Base-by-base conservation (phyloP, 2,888 invertebrate species). In the Cacoxenus indagator region DNA sequence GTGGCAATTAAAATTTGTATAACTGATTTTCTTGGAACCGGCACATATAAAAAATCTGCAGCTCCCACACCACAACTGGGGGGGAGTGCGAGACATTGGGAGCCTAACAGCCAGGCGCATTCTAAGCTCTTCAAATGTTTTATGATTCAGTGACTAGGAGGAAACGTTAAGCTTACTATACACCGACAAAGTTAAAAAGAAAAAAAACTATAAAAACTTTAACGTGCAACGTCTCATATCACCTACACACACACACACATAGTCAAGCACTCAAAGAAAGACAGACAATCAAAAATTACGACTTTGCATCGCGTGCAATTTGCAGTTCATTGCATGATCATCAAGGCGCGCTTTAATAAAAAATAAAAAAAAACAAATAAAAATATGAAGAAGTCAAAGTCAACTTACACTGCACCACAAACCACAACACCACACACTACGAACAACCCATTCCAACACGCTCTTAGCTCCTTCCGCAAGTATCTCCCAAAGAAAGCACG, bases 1-100 rank as follows among this genome's bases (percentile, higher is more conserved):
- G 78, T 79, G 73, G 80, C 80, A 80, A 80, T 80, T 80, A 80
- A 80, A 83, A 83, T 79, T 83, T 80, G 81, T 79, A 80, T 83
- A 82, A 70, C 70, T 68, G 70, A 70, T 78, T 72, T 83, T 83
- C 77, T 81, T 69, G 74, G 82, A 77, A 77, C 75, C 76, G 73
- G 64, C 67, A 71, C 70, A 29, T 11, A 74, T 76, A 82, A 81
- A 27, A 55, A 55, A 27, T 26, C 19, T 27, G 14, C 14, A 11
- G 14, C 31, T 31, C 31, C 5, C 9, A 31, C 31, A 31, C 78
- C 78, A 79, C 81, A 83, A 71, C 72, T 68, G 81, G 71, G 81
- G 83, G 81, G n/a, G n/a, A n/a, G n/a, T n/a, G n/a, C n/a, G n/a
- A n/a, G n/a, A n/a, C n/a, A n/a, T n/a, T n/a, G n/a, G n/a, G n/a